Evolutionary conservation across 2,113 vertebrate genomes (phyloP), one percentile per base, ranked within the genome.

Genomic region (Bubo scandiacus): DNA sequence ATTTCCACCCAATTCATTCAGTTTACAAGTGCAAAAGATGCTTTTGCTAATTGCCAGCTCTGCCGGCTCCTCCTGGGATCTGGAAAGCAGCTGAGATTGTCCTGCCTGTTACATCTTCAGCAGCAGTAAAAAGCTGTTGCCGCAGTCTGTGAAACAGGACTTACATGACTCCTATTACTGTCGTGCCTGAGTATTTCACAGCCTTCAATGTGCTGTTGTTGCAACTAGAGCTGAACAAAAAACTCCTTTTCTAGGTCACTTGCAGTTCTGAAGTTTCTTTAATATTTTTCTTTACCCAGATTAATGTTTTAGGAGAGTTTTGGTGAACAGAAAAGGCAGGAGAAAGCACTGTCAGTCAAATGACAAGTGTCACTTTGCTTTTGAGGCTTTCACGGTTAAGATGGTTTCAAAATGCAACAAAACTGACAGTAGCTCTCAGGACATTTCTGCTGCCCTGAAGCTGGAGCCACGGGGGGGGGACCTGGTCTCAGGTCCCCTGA

Each of bases 171-270:
- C 66, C 81, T 61, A 8, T 90, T 81, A 2, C 80, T 84, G 86
- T 59, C 52, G 1, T 29, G 38, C 83, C 32, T 4, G 7, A 87
- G 83, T 27, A 42, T 91, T 91, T 94, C 49, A 15, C 89, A 92
- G 81, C 73, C 80, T 87, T 91, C 91, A 21, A 2, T 3, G 81
- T 29, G 66, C 20, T 90, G 73, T 67, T 93, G 40, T 15, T 85
- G 81, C 93, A 94, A 65, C 57, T 73, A 51, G 21, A 91, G 90
- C 89, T 72, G 91, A 94, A 80, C 52, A 81, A 59, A 78, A 77
- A 14, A 2, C 49, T 78, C 40, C 10, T 75, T 96, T 96, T 97
- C 90, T 95, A 93, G 96, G 96, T 96, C 96, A 93, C 90, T 95
- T 36, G 9, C 43, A 68, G 73, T 62, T 75, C 70, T 58, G 84